Base-by-base conservation (phyloP, 2,113 vertebrate species). In the Scophthalmus maximus region DNA sequence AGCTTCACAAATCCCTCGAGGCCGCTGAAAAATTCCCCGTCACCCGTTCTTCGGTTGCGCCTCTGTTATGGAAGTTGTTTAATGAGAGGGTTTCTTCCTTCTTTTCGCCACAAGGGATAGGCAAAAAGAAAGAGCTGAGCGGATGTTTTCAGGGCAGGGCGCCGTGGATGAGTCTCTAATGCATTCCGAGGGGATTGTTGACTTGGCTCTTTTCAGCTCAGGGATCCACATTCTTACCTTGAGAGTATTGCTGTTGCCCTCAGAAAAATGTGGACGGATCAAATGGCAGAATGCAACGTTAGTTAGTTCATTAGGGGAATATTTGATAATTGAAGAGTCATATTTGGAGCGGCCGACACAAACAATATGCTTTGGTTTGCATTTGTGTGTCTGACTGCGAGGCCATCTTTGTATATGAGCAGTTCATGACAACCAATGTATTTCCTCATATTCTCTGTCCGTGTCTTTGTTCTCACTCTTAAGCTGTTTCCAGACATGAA, bases 111-210 rank as follows among this genome's bases (percentile, higher is more conserved):
- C 81, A n/a, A 80, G 92, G 88, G 87, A 84, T 63, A 75, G 68
- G 60, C 57, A 51, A 70, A 84, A 84, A 61, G 60, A 92, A 93
- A 91, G 56, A 88, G 92, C 92, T 93, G 92, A 94, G 84, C 36
- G 40, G 79, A 88, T 88, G 72, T 76, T 93, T 93, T 85, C 78
- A 83, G 84, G 82, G 78, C 56, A 49, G 62, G 29, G 47, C 73
- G 85, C 87, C 84, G 44, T 78, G 90, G 87, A 89, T 80, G 78
- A 87, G 87, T 88, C 89, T 88, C 85, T 87, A 83, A 92, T 89
- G 89, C 82, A 87, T 89, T 91, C 81, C 81, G 82, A 87, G 57
- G 85, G 83, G 87, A 88, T 40, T 84, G 89, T 89, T 86, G 90
- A 91, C 88, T 85, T 78, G 72, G 85, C 90, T 88, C 51, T 91